Evolutionary conservation across 2,888 invertebrate genomes (phyloP).

Genomic region (Sepioteuthis lessoniana): DNA sequence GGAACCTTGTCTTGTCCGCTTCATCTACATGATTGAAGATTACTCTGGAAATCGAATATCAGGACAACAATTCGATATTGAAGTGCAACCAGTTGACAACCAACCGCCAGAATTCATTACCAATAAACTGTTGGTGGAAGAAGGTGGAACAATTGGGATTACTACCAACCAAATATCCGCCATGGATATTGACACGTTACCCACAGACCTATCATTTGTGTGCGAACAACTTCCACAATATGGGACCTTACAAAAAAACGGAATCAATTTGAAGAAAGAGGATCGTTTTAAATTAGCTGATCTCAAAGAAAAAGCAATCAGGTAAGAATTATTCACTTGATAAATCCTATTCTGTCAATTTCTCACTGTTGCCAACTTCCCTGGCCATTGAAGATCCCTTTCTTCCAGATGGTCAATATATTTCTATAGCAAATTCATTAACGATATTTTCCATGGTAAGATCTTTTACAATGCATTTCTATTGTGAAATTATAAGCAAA

Average conservation of each 20-base stretch:
- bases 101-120: conserved; percentile 68
- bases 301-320: conserved; percentile 65
- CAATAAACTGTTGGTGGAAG: conserved; percentile 68
- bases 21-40: conserved; percentile 72
- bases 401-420: no score
- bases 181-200: conserved; percentile 72
- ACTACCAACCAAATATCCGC: conserved; percentile 72
- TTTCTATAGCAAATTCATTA: no score
- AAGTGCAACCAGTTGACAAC: conserved; percentile 73
- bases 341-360: not conserved
- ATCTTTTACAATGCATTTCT: no score
- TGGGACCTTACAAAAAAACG: conserved; percentile 72
- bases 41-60: conserved; percentile 68
- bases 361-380: no score
- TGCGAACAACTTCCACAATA: conserved; percentile 69
- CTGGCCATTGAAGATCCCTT: no score
- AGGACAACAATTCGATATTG: conserved; percentile 71
- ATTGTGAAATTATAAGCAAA: no score
- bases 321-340: conserved; percentile 57
- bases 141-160: conserved; percentile 71
- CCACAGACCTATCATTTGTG: conserved; percentile 67
- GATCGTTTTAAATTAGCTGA: conserved; percentile 69
- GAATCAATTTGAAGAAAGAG: conserved; percentile 66
- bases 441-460: no score
- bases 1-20: conserved; percentile 65